Conservation (phyloP, 30 jellyfish, hydroid and myxozoan species). For the Hydractinia symbiolongicarpus region DNA sequence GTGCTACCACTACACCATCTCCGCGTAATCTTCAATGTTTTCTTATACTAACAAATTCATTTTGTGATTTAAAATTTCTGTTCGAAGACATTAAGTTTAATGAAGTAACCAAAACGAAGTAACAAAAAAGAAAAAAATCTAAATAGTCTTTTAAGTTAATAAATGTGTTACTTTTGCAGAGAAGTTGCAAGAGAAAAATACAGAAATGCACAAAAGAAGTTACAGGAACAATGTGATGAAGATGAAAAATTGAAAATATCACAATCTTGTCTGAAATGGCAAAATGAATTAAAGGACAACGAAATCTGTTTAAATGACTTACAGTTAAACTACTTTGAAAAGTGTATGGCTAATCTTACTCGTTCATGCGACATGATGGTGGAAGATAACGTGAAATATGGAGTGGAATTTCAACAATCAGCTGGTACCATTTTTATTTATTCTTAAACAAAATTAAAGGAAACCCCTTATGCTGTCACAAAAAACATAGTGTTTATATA, state of each 20-base stretch:
- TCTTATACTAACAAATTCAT: too few species aligned
- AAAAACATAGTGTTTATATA: too few species aligned
- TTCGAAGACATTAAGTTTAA: too few species aligned
- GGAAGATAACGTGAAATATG: slow-evolving; percentile 66
- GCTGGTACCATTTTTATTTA: slow-evolving; percentile 31
- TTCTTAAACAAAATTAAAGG: too few species aligned
- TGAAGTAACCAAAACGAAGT: too few species aligned
- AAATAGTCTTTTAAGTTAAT: not conserved
- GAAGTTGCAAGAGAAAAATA: slow-evolving; percentile 60
- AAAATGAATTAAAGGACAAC: slow-evolving; percentile 40
- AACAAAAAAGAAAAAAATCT: too few species aligned
- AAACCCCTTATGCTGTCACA: too few species aligned
- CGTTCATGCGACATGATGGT: slow-evolving; percentile 53
- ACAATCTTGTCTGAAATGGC: slow-evolving; percentile 34
- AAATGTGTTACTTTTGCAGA: slow-evolving; percentile 14
- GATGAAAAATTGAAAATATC: slow-evolving; percentile 18
- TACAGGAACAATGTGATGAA: not conserved
- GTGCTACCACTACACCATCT: too few species aligned
- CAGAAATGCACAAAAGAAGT: slow-evolving; percentile 16
- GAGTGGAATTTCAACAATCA: slow-evolving; percentile 36
- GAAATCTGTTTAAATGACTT: slow-evolving; percentile 44
- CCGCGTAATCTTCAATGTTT: too few species aligned
- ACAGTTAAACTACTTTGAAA: slow-evolving; percentile 44
- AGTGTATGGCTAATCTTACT: slow-evolving; percentile 13
- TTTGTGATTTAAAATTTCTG: too few species aligned